phyloP scores from a whole-genome alignment of 1,140 invertebrate species.

The Calephelis virginiensis region DNA sequence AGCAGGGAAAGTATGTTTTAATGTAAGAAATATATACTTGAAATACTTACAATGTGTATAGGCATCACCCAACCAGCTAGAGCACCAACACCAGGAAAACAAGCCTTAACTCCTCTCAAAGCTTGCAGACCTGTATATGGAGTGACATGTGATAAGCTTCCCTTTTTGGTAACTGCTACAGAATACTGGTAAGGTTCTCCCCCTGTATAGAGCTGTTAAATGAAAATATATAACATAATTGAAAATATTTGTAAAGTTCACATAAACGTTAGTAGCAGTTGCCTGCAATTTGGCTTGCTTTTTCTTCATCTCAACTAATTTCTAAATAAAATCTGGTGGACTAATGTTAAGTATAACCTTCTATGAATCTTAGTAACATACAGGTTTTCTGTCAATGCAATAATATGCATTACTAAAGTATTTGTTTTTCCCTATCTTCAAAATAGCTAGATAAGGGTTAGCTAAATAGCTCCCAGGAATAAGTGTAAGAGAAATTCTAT shows the following conservation, averaged over 20 bases:
- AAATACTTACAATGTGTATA: conserved; percentile 84
- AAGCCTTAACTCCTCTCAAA: conserved; percentile 88
- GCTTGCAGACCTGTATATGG: conserved; percentile 79
- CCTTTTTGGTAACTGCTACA: conserved; percentile 90
- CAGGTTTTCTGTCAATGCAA: too few species aligned
- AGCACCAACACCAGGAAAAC: conserved; percentile 94
- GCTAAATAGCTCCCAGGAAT: too few species aligned
- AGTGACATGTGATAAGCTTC: conserved; percentile 81
- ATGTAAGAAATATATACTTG: conserved; percentile 7
- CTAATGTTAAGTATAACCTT: too few species aligned
- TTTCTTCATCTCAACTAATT: not conserved
- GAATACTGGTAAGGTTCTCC: conserved; percentile 85
- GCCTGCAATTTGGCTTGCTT: not conserved
- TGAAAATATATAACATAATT: not conserved
- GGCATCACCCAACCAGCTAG: conserved; percentile 96
- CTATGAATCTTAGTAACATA: too few species aligned
- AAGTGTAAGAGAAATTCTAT: too few species aligned
- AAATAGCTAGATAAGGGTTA: too few species aligned
- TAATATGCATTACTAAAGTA: too few species aligned
- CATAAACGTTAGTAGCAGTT: not conserved
- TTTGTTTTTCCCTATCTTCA: too few species aligned
- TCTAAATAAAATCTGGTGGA: too few species aligned
- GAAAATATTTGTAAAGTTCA: not conserved
- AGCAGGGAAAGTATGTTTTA: too few species aligned
- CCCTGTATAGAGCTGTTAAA: conserved; percentile 59